Conservation (phyloP, 2,797 vertebrate genomes). For the Florisuga fusca region DNA sequence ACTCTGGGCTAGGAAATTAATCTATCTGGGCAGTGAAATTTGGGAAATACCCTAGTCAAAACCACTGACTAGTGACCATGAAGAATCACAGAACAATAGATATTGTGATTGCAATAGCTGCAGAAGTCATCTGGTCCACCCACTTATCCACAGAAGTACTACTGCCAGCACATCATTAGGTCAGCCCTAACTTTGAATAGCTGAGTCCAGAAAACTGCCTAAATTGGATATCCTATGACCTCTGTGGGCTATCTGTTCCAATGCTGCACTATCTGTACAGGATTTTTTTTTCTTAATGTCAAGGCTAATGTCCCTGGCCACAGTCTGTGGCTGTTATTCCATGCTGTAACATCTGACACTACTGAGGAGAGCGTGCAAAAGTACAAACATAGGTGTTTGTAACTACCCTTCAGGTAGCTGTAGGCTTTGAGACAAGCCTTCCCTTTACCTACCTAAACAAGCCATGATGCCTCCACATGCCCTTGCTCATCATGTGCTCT, state of each 20-base stretch:
- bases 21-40: neutral
- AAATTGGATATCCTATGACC: neutral
- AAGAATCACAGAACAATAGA: constrained; percentile 32
- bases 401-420: neutral
- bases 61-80: neutral
- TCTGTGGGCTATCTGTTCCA: neutral
- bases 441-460: neutral
- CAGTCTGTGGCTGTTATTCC: neutral
- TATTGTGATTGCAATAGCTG: neutral
- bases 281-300: neutral
- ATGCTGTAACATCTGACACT: neutral
- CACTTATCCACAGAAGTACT: neutral
- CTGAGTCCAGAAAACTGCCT: neutral
- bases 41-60: constrained; percentile 17
- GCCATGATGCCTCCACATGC: neutral
- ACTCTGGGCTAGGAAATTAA: neutral
- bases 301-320: neutral
- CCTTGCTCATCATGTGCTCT: neutral
- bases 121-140: neutral
- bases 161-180: neutral
- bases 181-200: neutral
- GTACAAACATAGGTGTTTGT: no score
- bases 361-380: neutral
- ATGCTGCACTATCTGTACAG: neutral
- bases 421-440: neutral